phyloP scores from a whole-genome alignment of 2,797 vertebrate species.

The Fratercula arctica region DNA sequence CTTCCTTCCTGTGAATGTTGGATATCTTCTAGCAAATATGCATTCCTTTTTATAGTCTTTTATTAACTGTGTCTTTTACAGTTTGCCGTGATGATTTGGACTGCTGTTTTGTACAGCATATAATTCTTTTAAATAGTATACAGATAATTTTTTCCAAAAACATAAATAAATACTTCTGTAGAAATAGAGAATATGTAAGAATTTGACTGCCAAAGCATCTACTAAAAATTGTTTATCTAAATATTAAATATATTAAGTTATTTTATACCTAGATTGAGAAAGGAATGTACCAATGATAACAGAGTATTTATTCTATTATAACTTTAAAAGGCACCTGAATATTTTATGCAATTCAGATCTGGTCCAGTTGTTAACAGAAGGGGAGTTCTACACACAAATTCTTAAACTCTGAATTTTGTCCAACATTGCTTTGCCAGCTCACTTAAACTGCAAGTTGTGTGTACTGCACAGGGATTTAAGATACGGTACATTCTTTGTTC shows the following conservation, averaged over 20 bases:
- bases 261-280: slow-evolving; percentile 48
- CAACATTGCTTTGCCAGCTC: not conserved
- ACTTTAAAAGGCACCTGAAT: slow-evolving; percentile 44
- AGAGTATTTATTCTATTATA: slow-evolving; percentile 71
- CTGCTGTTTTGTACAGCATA: slow-evolving; percentile 15
- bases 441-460: not conserved
- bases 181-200: slow-evolving; percentile 36
- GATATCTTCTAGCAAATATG: not conserved
- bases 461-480: not conserved
- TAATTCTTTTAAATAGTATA: not conserved
- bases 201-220: slow-evolving; percentile 42
- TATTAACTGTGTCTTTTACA: not conserved
- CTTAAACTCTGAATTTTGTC: slow-evolving; percentile 4
- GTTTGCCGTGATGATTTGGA: slow-evolving; percentile 25
- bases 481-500: slow-evolving; percentile 20
- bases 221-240: slow-evolving; percentile 41
- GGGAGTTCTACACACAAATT: not conserved
- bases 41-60: slow-evolving; percentile 25
- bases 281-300: slow-evolving; percentile 40
- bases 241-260: slow-evolving; percentile 66
- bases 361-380: not conserved
- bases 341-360: slow-evolving; percentile 6
- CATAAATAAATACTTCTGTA: not conserved
- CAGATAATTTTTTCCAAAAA: not conserved
- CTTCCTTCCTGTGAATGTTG: not conserved